phyloP scores from a whole-genome alignment of 2,888 invertebrate genomes.

The Therioaphis trifolii region DNA sequence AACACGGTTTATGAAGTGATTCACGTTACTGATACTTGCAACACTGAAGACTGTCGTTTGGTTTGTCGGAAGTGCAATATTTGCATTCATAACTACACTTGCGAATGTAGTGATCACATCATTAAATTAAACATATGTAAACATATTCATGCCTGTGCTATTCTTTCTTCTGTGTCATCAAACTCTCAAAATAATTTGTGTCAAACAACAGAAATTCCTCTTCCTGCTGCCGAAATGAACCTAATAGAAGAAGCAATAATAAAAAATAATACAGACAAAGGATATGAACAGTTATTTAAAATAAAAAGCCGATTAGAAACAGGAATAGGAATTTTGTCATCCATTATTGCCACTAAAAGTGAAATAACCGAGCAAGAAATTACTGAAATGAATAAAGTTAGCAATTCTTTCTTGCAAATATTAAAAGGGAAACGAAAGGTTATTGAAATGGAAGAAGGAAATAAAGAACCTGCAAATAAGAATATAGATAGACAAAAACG shows the following conservation, averaged over 20 bases:
- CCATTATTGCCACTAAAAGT: slow-evolving; percentile 7
- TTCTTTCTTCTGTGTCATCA: neutral
- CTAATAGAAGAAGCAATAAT: neutral
- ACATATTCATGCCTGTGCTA: slow-evolving; percentile 53
- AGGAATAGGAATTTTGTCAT: neutral
- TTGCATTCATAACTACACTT: slow-evolving; percentile 51
- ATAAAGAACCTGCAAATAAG: slow-evolving; percentile 22
- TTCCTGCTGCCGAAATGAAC: slow-evolving; percentile 13
- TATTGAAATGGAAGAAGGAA: slow-evolving; percentile 14
- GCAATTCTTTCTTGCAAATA: neutral
- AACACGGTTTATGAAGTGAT: slow-evolving; percentile 25
- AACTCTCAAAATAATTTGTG: neutral
- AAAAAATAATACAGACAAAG: slow-evolving; percentile 3
- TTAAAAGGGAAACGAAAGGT: neutral
- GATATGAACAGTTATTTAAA: neutral
- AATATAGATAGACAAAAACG: slow-evolving; percentile 14
- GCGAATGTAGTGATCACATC: slow-evolving; percentile 57
- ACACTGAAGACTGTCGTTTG: slow-evolving; percentile 33
- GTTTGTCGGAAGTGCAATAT: slow-evolving; percentile 42
- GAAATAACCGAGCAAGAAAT: neutral
- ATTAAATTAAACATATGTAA: slow-evolving; percentile 60
- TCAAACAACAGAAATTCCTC: neutral
- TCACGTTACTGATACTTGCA: neutral
- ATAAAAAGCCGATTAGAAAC: slow-evolving; percentile 7
- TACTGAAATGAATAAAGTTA: neutral